Evolutionary conservation across 2,888 invertebrate species (phyloP), one percentile per base, ranked within the genome.

Genomic region (Andrena chrysosceles): DNA sequence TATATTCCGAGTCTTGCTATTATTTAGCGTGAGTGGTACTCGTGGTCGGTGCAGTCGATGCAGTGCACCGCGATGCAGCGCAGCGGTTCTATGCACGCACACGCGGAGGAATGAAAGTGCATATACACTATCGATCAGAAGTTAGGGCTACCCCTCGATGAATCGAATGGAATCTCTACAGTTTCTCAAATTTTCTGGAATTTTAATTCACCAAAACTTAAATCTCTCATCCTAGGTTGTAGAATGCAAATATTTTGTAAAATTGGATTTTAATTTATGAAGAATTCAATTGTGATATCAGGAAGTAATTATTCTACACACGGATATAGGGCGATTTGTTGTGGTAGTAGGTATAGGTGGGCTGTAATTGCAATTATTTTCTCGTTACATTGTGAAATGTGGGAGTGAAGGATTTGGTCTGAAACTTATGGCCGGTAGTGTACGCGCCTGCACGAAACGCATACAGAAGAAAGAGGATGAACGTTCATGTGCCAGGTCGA

Each of bases 391-490:
- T 7, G n/a, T 0, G 23, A 49, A 49, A 31, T 16, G n/a, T 23
- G 23, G 23, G 16, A 33, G 10, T 20, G 20, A 20, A 62, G 60
- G 3, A 49, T 20, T 54, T 23, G 31, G 31, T 71, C 31, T 10
- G 23, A 49, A 68, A 74, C 60, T 62, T 68, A 33, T 75, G 48
- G 48, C 23, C 1, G 49, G 2, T 33, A 52, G 62, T 68, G 49
- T 60, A 59, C 33, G 48, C 33, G 72, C 20, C 33, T 72, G 64
- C 59, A 59, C 23, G 31, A 29, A 29, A 73, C 66, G 16, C 48
- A 35, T 2, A 29, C 8, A 31, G 42, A 31, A 26, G 62, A 68
- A 62, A 63, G 68, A 78, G 52, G 62, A 68, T 56, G 75, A 42
- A 52, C 52, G 52, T 73, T 29, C n/a, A 23, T 62, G 52, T 23